Evolutionary conservation across 2,797 vertebrate species (phyloP).

Genomic region (Aphelocoma californica): DNA sequence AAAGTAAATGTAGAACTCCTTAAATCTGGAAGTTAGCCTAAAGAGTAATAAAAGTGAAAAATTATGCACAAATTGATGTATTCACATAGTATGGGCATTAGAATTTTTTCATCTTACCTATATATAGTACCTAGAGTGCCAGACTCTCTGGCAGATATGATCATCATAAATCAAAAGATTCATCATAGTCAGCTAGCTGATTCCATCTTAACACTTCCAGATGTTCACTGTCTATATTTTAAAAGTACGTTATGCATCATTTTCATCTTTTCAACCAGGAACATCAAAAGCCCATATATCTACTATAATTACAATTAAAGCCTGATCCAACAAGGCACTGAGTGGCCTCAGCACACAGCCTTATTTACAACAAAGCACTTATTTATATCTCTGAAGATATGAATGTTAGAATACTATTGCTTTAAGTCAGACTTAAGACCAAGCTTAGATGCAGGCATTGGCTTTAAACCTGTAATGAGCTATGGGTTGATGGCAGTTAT

Average conservation of each 20-base stretch:
- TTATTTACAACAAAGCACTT: neutral
- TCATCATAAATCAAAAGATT: constrained; percentile 58
- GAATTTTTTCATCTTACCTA: constrained; percentile 25
- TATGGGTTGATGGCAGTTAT: neutral
- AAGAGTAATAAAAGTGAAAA: constrained; percentile 69
- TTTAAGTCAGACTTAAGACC: neutral
- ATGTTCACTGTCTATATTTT: constrained; percentile 38
- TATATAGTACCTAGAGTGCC: neutral
- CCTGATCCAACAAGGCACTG: neutral
- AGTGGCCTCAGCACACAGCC: neutral
- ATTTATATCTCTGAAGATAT: neutral
- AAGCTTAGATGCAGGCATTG: neutral
- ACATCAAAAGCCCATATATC: neutral
- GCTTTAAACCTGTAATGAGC: neutral
- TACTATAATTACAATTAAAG: neutral
- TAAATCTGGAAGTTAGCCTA: constrained; percentile 61
- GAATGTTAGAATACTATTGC: neutral
- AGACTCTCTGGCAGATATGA: constrained; percentile 35
- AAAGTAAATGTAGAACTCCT: constrained; percentile 38
- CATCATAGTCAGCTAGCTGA: neutral
- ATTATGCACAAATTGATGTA: neutral
- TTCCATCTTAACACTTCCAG: constrained; percentile 29
- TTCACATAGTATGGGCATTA: constrained; percentile 11
- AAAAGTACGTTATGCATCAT: constrained; percentile 31
- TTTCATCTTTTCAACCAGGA: neutral